These are phyloP conservation scores for Lophotis ruficrista DNA, from an alignment of 2,113 vertebrate species.

Conservation along the genomic window DNA sequence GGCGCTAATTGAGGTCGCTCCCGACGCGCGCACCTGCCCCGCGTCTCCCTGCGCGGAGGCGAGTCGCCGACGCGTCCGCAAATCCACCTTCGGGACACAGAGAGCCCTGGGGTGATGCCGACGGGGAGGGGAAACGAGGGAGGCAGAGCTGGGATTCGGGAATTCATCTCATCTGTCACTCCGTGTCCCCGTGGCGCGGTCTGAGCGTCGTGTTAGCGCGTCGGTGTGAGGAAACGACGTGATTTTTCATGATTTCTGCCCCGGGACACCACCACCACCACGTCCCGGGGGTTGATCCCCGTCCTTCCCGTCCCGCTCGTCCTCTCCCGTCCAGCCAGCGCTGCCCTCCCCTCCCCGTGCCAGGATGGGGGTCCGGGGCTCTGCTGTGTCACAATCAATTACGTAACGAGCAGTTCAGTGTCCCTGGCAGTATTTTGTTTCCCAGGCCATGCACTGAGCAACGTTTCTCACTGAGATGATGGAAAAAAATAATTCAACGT, in stretches of 20 bases:
- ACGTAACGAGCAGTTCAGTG: background rate
- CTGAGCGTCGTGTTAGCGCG: accelerated
- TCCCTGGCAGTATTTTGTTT: background rate
- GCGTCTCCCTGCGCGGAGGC: conserved; percentile 33
- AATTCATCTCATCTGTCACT: background rate
- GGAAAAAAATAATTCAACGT: background rate
- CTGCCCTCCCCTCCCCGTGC: background rate
- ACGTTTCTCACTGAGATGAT: background rate
- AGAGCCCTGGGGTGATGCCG: background rate
- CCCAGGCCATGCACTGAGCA: accelerated
- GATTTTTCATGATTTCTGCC: background rate
- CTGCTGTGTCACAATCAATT: accelerated
- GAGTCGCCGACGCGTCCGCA: background rate
- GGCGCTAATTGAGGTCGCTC: background rate
- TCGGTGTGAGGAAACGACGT: accelerated
- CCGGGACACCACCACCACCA: background rate
- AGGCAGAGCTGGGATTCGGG: background rate
- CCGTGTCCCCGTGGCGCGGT: background rate
- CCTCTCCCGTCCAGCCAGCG: background rate
- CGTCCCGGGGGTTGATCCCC: background rate
- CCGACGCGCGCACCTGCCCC: background rate
- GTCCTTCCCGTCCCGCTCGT: background rate
- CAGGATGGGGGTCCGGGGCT: accelerated
- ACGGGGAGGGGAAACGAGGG: background rate
- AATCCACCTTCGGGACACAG: conserved; percentile 7